A percentile compares a stretch with the other conserved stretches of the same genome.
These are phyloP conservation scores for Hecatera dysodea DNA, from an alignment of 2,888 invertebrate species.

Conservation along the genomic window DNA sequence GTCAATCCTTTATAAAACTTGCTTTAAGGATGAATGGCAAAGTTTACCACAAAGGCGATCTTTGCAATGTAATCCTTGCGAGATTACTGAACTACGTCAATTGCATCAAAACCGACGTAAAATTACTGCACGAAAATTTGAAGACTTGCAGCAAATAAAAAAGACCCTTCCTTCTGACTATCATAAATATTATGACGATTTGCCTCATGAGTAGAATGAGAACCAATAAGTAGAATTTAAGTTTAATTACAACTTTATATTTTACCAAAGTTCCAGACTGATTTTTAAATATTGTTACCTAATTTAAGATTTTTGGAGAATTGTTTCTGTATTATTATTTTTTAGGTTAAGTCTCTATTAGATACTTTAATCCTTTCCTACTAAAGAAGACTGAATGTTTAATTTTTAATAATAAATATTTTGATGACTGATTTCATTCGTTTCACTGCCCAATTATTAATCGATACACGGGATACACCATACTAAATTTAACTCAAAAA, in stretches of 20 bases:
- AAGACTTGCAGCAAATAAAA: constrained; percentile 18
- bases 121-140: constrained; percentile 16
- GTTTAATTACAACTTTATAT: neutral
- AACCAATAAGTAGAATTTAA: neutral
- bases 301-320: neutral
- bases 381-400: neutral
- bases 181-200: constrained; percentile 23
- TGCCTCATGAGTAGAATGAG: too few relatives aligned
- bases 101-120: constrained; percentile 11
- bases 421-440: neutral
- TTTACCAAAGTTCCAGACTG: neutral
- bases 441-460: neutral
- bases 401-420: neutral
- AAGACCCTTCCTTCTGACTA: constrained; percentile 8
- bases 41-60: constrained; percentile 14
- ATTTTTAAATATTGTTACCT: neutral
- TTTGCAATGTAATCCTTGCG: constrained; percentile 13
- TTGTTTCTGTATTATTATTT: neutral
- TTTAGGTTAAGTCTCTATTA: too few relatives aligned
- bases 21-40: too few relatives aligned
- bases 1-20: constrained; percentile 17
- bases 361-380: neutral
- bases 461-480: too few relatives aligned
- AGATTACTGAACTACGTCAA: constrained; percentile 8
- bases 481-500: too few relatives aligned